These are phyloP conservation scores for Sinonovacula constricta DNA, from an alignment of 1,140 invertebrate genomes.

Conservation along the genomic window DNA sequence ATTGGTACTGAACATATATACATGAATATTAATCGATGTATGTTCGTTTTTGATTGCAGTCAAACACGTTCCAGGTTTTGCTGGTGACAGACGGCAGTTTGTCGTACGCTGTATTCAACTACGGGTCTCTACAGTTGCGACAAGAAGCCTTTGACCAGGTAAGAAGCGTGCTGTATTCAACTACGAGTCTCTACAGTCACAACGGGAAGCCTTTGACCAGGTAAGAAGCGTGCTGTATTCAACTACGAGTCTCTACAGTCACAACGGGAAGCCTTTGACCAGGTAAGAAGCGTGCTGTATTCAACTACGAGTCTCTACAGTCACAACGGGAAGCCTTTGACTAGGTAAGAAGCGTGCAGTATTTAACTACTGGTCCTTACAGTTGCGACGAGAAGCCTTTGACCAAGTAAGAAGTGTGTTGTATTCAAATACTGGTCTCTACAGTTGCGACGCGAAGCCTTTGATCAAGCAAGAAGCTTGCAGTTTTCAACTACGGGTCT, in stretches of 20 bases:
- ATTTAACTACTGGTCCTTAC: too few relatives aligned
- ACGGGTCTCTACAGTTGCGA: constrained; percentile 85
- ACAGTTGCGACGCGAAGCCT: too few relatives aligned
- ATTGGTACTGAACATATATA: too few relatives aligned
- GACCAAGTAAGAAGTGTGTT: too few relatives aligned
- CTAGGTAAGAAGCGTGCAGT: too few relatives aligned
- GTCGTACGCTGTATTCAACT: constrained; percentile 97
- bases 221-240: constrained; percentile 90
- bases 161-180: constrained; percentile 94
- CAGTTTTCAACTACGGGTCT: too few relatives aligned
- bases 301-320: constrained; percentile 93
- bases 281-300: constrained; percentile 88
- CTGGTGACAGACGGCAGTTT: constrained; percentile 95
- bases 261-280: constrained; percentile 22
- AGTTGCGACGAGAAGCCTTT: too few relatives aligned
- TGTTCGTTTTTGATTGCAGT: constrained; percentile 81
- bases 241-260: constrained; percentile 91
- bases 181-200: constrained; percentile 87
- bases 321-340: constrained; percentile 24
- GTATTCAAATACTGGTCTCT: too few relatives aligned
- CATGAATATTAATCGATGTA: too few relatives aligned
- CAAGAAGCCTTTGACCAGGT: constrained; percentile 47
- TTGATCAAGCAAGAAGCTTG: too few relatives aligned
- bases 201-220: constrained; percentile 33
- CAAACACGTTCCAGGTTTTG: constrained; percentile 96